Percentiles rank a stretch among this genome's conserved stretches.
Evolutionary conservation across 2,888 invertebrate species (phyloP).

Genomic region (Liopterus haemorrhoidalis): DNA sequence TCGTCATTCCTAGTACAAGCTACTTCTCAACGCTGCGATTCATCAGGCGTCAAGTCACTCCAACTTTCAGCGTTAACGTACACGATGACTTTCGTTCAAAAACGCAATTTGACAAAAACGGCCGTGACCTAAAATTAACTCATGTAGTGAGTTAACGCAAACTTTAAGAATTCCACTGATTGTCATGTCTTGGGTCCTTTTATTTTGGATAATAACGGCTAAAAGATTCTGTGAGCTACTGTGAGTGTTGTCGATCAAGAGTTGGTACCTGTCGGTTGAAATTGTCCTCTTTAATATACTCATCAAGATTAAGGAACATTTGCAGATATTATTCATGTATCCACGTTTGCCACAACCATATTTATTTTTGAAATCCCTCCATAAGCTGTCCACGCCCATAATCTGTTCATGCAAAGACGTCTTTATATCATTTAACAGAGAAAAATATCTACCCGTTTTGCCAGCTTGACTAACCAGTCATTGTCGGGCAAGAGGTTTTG

Average conservation of each 20-base stretch:
- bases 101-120: too few species aligned
- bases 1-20: too few species aligned
- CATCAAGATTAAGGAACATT: constrained; percentile 19
- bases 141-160: too few species aligned
- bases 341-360: constrained; percentile 12
- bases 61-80: too few species aligned
- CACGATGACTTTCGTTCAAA: too few species aligned
- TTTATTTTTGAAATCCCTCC: constrained; percentile 16
- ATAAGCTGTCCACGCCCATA: constrained; percentile 17
- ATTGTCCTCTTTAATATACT: constrained; percentile 4
- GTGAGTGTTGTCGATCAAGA: background rate
- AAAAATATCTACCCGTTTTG: constrained; percentile 21
- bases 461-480: constrained; percentile 15
- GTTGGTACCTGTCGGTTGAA: constrained; percentile 5
- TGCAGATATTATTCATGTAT: constrained; percentile 11
- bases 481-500: constrained; percentile 19
- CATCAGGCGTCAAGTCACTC: too few species aligned
- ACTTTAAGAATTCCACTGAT: too few species aligned
- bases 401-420: constrained; percentile 15
- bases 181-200: constrained; percentile 22
- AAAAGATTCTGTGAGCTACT: too few species aligned
- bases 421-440: constrained; percentile 17
- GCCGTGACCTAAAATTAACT: too few species aligned
- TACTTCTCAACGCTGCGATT: too few species aligned
- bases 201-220: constrained; percentile 18